Base-by-base conservation (phyloP, 2,113 vertebrate genomes). In the Scortum barcoo region DNA sequence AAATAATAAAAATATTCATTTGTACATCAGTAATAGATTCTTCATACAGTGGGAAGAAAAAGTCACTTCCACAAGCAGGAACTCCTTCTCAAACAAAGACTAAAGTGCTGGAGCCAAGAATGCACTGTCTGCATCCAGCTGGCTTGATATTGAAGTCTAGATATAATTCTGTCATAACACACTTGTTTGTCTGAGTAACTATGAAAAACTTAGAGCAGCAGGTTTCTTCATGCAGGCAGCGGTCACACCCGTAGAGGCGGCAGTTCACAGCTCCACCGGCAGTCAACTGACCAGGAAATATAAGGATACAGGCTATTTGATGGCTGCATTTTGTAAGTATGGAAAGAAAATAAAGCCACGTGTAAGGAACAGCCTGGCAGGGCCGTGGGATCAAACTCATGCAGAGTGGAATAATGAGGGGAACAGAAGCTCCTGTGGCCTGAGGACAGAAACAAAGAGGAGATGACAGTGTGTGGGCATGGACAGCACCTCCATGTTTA, bases 21-120 rank as follows among this genome's bases (percentile, higher is more conserved):
- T 81, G 42, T 81, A 84, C 51, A 85, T 73, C 60, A 14, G 65
- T 77, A 24, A 58, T 78, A 73, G 56, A 62, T 81, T 80, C 53
- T 81, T 81, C 85, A 86, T 73, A 84, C 56, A 63, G 20, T 36
- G 62, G 78, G 65, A 85, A 81, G 69, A 79, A 88, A 87, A 85
- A 78, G 57, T 86, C 86, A 91, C 81, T 68, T 90, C 87, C 78
- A 86, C 86, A 84, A 90, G 86, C 91, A 89, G 77, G 54, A 93
- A 91, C 85, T 88, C 74, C 75, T 72, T 88, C 85, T 90, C 91
- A 88, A 86, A 93, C 88, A 91, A 89, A 90, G 89, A 93, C 88
- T 93, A 93, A 93, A 94, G 91, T 93, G 93, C 92, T 83, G 73
- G 62, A 93, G 87, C 87, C 88, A 57, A 72, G 80, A 85, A 92